Evolutionary conservation across 2,113 vertebrate genomes (phyloP).

Genomic region (Seriola dumerili): DNA sequence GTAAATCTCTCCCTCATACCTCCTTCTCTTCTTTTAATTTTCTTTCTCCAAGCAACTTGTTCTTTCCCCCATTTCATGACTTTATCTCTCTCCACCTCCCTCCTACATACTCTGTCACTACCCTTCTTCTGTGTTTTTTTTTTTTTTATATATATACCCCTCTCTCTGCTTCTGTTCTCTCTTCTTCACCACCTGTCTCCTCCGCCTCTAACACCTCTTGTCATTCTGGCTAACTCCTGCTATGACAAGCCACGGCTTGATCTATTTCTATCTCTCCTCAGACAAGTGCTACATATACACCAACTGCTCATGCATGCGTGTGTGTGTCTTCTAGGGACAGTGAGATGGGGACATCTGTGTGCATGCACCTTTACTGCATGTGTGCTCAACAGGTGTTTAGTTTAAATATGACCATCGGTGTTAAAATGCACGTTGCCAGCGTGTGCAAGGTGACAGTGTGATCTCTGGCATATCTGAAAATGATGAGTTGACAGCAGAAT

Average conservation of each 20-base stretch:
- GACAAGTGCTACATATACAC: slow-evolving; percentile 65
- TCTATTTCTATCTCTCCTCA: slow-evolving; percentile 74
- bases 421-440: slow-evolving; percentile 8
- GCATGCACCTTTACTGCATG: slow-evolving; percentile 6
- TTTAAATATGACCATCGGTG: slow-evolving; percentile 15
- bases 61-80: slow-evolving; percentile 26
- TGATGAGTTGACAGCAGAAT: background rate
- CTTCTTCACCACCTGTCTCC: slow-evolving; percentile 48
- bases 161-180: slow-evolving; percentile 50
- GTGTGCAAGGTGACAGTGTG: background rate
- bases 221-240: slow-evolving; percentile 72
- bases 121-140: slow-evolving; percentile 31
- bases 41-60: slow-evolving; percentile 7
- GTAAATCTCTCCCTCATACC: background rate
- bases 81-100: slow-evolving; percentile 31
- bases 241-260: slow-evolving; percentile 71
- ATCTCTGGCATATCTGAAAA: slow-evolving; percentile 8
- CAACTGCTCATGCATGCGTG: slow-evolving; percentile 46
- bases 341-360: slow-evolving; percentile 23
- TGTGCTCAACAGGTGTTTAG: slow-evolving; percentile 27
- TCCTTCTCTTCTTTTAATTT: background rate
- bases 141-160: background rate
- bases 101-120: slow-evolving; percentile 52
- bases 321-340: slow-evolving; percentile 7
- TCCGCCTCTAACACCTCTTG: slow-evolving; percentile 67